phyloP scores from a whole-genome alignment of 1,140 invertebrate species.

The Neodiprion pinetum region DNA sequence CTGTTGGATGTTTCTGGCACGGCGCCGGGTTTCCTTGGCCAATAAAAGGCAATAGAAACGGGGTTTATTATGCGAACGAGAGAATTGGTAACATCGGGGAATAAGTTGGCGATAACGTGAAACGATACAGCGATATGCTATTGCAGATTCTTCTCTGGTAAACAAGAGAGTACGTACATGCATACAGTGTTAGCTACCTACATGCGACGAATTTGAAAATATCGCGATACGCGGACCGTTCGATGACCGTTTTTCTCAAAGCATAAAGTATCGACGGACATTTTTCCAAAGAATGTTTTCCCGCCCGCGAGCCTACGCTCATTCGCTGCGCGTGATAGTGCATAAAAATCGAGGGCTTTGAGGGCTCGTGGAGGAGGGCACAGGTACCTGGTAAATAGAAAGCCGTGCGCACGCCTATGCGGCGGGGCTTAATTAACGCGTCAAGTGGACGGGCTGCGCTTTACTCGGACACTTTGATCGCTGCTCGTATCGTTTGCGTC shows the following conservation, averaged over 20 bases:
- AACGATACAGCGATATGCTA: no score
- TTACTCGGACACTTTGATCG: background rate
- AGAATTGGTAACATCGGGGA: background rate
- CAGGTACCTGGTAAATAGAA: background rate
- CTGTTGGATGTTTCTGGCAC: background rate
- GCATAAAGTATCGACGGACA: background rate
- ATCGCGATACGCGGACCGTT: no score
- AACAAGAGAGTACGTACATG: no score
- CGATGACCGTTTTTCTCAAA: background rate
- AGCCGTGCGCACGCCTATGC: background rate
- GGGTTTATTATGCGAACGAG: slow-evolving; percentile 28
- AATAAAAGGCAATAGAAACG: slow-evolving; percentile 34
- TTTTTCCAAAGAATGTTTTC: background rate
- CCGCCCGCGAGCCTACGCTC: background rate
- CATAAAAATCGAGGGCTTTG: slow-evolving; percentile 1
- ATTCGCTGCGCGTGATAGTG: background rate
- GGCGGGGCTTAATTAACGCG: background rate
- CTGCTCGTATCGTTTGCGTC: no score
- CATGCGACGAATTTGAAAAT: no score
- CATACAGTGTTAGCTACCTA: no score
- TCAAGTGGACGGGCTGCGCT: background rate
- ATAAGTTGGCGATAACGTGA: background rate
- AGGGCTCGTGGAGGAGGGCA: background rate
- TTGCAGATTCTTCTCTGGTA: no score
- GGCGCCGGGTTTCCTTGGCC: slow-evolving; percentile 8